Base-by-base conservation (phyloP, 2,797 vertebrate genomes). In the Ctenopoma kingsleyae region DNA sequence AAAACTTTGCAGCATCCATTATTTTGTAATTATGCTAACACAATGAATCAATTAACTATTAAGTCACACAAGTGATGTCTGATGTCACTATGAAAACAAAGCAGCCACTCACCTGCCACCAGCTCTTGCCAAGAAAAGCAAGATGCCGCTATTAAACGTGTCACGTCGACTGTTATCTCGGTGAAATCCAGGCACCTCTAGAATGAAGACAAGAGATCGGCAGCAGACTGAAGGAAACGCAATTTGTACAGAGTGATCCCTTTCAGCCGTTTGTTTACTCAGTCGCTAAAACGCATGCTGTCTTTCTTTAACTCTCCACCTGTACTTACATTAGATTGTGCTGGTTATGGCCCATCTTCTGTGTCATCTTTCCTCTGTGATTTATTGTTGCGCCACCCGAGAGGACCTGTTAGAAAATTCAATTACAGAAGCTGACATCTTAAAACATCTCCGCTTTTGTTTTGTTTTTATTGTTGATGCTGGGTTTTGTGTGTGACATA, bases 391-490 rank as follows among this genome's bases (percentile, higher is more conserved):
- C 56, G 54, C 52, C 51, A 16, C 49, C 49, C 46, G 16, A 15
- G 54, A 71, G 51, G 61, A 69, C 56, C 49, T 43, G 43, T 27
- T 41, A 2, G n/a, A 50, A 53, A 75, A 75, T 53, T 74, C 63
- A 75, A 75, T 80, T 78, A 78, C 61, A 5, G 41, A 13, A 32
- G 52, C 65, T 70, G 67, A 69, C 74, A 61, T 41, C 57, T 57
- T 44, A 27, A 67, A 80, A 63, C 47, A 25, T 23, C 16, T 12
- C 48, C 2, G 59, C 19, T n/a, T 27, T 23, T 67, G 57, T 54
- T 76, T 71, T 79, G 67, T 66, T 66, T 67, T 43, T 50, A n/a
- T 15, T 20, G 52, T 53, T 47, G 54, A 41, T 49, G 53, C 8
- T 41, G 51, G 23, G 17, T 30, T 67, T 73, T 46, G 36, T 51